A percentile compares a stretch with the other conserved stretches of the same genome.
Conservation (phyloP, 2,797 vertebrate genomes). For the Microcaecilia unicolor region DNA sequence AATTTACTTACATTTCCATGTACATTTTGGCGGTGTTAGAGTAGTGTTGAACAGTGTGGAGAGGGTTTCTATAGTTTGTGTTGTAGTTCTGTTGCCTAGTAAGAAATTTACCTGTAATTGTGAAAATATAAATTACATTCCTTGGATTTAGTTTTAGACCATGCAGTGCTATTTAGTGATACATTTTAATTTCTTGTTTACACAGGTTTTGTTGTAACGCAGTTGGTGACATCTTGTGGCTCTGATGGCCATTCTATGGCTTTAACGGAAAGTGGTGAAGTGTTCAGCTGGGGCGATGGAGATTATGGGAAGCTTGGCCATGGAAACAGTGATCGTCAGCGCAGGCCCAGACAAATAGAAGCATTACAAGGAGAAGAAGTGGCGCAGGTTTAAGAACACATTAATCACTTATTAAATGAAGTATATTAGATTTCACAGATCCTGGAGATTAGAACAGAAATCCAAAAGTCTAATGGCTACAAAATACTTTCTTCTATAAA, state of each 20-base stretch:
- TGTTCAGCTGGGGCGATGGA: slow-evolving; percentile 75
- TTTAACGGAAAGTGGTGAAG: slow-evolving; percentile 69
- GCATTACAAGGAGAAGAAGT: slow-evolving; percentile 74
- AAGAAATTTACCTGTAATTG: no score
- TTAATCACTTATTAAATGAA: not conserved
- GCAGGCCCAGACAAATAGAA: slow-evolving; percentile 67
- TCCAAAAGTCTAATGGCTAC: not conserved
- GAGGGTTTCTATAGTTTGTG: no score
- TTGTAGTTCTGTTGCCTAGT: no score
- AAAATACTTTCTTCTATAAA: not conserved
- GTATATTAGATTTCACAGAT: not conserved
- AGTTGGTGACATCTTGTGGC: slow-evolving; percentile 72
- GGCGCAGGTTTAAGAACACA: slow-evolving; percentile 49
- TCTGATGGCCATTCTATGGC: slow-evolving; percentile 77
- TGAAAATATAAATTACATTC: no score
- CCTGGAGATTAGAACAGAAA: not conserved
- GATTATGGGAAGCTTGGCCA: slow-evolving; percentile 76
- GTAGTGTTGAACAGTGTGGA: no score
- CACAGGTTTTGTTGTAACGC: slow-evolving; percentile 72
- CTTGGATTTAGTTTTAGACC: no score
- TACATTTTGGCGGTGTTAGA: no score
- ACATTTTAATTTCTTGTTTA: no score
- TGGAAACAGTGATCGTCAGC: slow-evolving; percentile 69
- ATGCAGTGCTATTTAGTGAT: no score
- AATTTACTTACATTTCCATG: no score